Base-by-base conservation (phyloP, 2,888 invertebrate species). In the Eupithecia vulgata region DNA sequence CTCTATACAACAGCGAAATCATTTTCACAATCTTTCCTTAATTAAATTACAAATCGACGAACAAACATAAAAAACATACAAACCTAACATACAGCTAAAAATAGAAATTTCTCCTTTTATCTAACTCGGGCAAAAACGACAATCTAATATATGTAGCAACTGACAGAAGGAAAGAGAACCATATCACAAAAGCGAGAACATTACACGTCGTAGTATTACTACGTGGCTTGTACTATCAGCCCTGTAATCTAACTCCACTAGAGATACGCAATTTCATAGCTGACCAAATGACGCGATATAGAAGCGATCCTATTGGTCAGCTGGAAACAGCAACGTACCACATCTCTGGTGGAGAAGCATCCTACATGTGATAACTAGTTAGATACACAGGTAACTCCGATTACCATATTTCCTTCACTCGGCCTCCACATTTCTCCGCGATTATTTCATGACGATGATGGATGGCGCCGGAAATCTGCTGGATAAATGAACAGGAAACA, bases 371-470 rank as follows among this genome's bases (percentile, higher is more conserved):
- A 52, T 52, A 21, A 4, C 10, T 21, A 21, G 10, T 52, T 12
- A 57, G 57, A 25, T 57, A 25, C 57, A 21, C 10, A 13, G 12
- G 57, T 25, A 13, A 13, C 57, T 25, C 4, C n/a, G 4, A 57
- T 52, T 52, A 52, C 48, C n/a, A 52, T 57, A 25, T 25, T 57
- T 57, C 57, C 25, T 57, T 13, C 57, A 12, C 12, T 8, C 57
- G 21, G 57, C 57, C 57, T 57, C 25, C 12, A 25, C 57, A 13
- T 57, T 52, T 57, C 57, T 25, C 25, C 57, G 21, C 25, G 57
- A 13, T 10, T 52, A 81, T 75, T 82, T 83, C 83, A 79, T 25
- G 67, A 67, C 17, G 57, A 84, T 89, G 88, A 87, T 89, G 86
- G 91, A 92, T 91, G 89, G 70, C 8, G 35, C 59, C 40, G 68